Conservation (phyloP, 2,888 invertebrate genomes). For the Volucella bombylans region DNA sequence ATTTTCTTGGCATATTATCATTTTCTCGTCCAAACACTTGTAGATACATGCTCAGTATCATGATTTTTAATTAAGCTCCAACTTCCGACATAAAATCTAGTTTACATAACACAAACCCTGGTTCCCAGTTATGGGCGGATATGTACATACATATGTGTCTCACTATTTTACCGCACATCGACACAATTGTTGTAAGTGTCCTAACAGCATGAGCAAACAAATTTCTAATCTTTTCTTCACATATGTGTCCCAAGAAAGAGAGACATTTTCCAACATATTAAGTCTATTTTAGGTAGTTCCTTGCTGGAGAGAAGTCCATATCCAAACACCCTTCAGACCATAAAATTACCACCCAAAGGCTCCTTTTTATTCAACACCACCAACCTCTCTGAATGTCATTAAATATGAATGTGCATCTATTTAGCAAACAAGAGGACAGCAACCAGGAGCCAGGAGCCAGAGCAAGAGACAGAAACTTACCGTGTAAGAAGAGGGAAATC, state of each 20-base stretch:
- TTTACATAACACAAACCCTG: slow-evolving; percentile 42
- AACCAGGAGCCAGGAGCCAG: too few species aligned
- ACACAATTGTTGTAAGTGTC: slow-evolving; percentile 58
- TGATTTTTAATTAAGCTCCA: slow-evolving; percentile 68
- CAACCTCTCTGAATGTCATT: slow-evolving; percentile 30
- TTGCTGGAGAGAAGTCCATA: slow-evolving; percentile 19
- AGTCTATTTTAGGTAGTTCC: slow-evolving; percentile 65
- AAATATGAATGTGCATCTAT: slow-evolving; percentile 74
- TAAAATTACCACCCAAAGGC: slow-evolving; percentile 58
- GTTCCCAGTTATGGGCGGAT: slow-evolving; percentile 8
- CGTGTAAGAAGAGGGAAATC: slow-evolving; percentile 1
- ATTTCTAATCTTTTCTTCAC: slow-evolving; percentile 57
- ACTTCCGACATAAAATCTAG: slow-evolving; percentile 38
- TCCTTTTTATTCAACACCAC: slow-evolving; percentile 56
- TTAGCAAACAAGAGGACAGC: slow-evolving; percentile 62
- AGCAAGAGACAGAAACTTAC: slow-evolving; percentile 1
- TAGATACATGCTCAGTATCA: slow-evolving; percentile 19
- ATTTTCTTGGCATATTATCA: too few species aligned
- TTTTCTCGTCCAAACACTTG: too few species aligned
- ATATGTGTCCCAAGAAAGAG: slow-evolving; percentile 32
- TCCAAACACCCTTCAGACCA: slow-evolving; percentile 49
- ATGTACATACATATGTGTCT: slow-evolving; percentile 11
- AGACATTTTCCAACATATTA: slow-evolving; percentile 68
- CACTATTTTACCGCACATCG: slow-evolving; percentile 38
- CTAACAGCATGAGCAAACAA: slow-evolving; percentile 67